Percentiles rank a stretch among this genome's conserved stretches.
These are phyloP conservation scores for Ochotona curzoniae DNA, from an alignment of 2,113 vertebrate genomes.

Conservation along the genomic window DNA sequence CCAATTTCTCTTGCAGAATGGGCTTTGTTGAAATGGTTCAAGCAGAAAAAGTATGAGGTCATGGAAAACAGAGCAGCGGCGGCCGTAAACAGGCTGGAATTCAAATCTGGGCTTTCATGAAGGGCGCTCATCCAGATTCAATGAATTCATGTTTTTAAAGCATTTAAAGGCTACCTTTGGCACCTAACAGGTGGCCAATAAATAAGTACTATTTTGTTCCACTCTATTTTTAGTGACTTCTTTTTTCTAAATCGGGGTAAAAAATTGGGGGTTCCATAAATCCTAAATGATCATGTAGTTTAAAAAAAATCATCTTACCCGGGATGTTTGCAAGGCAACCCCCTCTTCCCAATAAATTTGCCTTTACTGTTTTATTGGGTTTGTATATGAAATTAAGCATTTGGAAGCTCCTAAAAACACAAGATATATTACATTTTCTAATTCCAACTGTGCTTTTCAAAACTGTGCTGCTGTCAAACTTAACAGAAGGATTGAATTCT, in stretches of 20 bases:
- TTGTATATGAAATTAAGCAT: neutral
- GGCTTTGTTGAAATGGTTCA: neutral
- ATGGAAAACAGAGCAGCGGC: neutral
- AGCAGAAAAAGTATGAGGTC: neutral
- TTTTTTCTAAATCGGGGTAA: neutral
- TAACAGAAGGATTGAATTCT: slow-evolving; percentile 22
- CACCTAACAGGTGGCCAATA: neutral
- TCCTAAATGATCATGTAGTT: neutral
- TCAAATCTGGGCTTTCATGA: slow-evolving; percentile 21
- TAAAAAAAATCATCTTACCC: neutral
- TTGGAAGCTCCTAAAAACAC: slow-evolving; percentile 1
- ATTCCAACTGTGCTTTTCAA: neutral
- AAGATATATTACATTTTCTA: neutral
- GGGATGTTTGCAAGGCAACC: neutral
- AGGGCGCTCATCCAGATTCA: neutral
- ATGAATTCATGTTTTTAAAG: neutral
- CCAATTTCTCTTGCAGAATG: neutral
- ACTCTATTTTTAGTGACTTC: neutral
- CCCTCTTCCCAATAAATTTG: neutral
- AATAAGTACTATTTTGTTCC: slow-evolving; percentile 4
- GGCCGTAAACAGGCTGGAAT: neutral
- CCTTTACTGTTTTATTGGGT: neutral
- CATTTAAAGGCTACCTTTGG: slow-evolving; percentile 13
- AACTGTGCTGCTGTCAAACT: slow-evolving; percentile 5
- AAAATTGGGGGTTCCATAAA: neutral